Base-by-base conservation (phyloP, 2,113 vertebrate species). In the Heterocephalus glaber region DNA sequence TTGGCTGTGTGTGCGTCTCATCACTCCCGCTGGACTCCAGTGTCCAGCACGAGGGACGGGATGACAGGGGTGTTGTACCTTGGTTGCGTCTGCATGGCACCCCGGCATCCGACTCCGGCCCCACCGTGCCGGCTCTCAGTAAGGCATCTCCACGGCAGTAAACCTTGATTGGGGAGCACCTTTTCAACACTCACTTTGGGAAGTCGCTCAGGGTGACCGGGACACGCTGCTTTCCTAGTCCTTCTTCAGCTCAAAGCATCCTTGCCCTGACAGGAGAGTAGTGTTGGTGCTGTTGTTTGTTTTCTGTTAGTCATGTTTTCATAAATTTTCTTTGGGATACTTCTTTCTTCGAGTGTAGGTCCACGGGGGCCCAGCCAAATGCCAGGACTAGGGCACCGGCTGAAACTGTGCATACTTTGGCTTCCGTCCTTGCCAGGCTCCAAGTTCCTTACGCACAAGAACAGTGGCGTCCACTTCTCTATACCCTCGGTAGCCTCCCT, bases 401-500 rank as follows among this genome's bases (percentile, higher is more conserved):
- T 17, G 22, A 91, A 70, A 44, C 49, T 44, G 13, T 33, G 63
- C 30, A 47, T 35, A n/a, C 9, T 81, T 81, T 38, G 65, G 22
- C n/a, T 81, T 89, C 60, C 77, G 35, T 77, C 66, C 72, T 54
- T 90, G 65, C 68, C 70, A 41, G n/a, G 35, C 86, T 79, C 56
- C 66, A 85, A 16, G 81, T 82, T 65, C 35, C 13, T 54, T 70
- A 77, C 30, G 2, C 58, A 65, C 33, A 66, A 56, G 49, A 74
- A 90, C 13, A 8, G 14, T 30, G 7, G 3, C 26, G 89, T 86
- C 76, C 30, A 0, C 13, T 56, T 77, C 63, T 61, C 41, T 38
- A 14, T 16, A 30, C 58, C 44, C 22, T 95, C 33, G 5, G 38
- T 56, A 38, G 76, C 26, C 14, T 30, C 38, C 49, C 47, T 95